Evolutionary conservation across 2,797 vertebrate species (phyloP), one percentile per base, ranked within the genome.

Genomic region (Kryptopterus vitreolus): DNA sequence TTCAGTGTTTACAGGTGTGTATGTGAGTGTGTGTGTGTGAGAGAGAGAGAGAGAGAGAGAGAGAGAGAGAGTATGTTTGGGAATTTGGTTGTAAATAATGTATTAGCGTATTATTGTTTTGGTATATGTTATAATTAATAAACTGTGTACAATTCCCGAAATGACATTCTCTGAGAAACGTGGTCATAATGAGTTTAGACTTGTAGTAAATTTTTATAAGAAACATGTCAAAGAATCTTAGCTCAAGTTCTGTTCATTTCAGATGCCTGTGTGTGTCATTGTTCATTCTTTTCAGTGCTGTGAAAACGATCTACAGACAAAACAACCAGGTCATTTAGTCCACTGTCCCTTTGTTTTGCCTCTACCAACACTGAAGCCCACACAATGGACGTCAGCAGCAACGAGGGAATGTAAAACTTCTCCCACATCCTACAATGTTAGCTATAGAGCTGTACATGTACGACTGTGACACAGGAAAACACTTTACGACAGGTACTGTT

Each of bases 261-360:
- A 72, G 11, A 20, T 50, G 38, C 22, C 26, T 53, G 20, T 55
- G 2, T n/a, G 20, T 55, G 31, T 35, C 20, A 2, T 55, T 53
- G 22, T 55, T 31, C 20, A 35, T 35, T 29, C 16, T 70, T 52
- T 70, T 31, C 26, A 70, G 70, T 35, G 31, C 31, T 35, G 31
- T 33, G 22, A 69, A 69, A 48, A 69, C 20, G 15, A 50, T 50
- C 66, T 18, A 50, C 15, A 18, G n/a, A 48, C 65, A 29, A 81
- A 86, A 91, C 89, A 91, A 86, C 85, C 82, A 58, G 77, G 73
- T 82, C 66, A 82, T 90, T 91, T 87, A 90, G 71, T 33, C 84
- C 84, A 74, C 84, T 81, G 55, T 59, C 86, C 73, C 58, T 83
- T 83, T 84, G 83, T 79, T 88, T 83, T 84, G 80, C 84, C 85